phyloP scores from a whole-genome alignment of 2,888 invertebrate species.

The Plemyria rubiginata region DNA sequence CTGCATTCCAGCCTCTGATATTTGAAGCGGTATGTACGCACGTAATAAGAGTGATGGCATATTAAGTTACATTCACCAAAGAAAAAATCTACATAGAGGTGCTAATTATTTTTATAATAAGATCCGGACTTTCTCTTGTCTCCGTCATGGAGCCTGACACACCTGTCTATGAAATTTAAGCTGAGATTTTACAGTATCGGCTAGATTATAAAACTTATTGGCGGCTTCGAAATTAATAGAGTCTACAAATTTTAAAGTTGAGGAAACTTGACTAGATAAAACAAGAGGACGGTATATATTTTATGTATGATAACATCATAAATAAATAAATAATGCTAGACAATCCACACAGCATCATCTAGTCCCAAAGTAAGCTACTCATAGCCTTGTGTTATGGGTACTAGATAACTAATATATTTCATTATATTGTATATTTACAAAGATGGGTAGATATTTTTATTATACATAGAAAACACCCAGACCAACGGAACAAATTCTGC shows the following conservation, averaged over 20 bases:
- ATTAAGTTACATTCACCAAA: conserved; percentile 37
- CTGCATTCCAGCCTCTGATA: neutral
- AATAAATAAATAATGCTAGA: too few species aligned
- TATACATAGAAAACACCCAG: too few species aligned
- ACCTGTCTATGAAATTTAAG: conserved; percentile 3
- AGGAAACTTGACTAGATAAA: neutral
- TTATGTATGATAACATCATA: too few species aligned
- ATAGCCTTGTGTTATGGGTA: too few species aligned
- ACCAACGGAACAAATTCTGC: too few species aligned
- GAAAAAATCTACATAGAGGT: conserved; percentile 30
- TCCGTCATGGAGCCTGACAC: conserved; percentile 17
- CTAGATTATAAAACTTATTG: neutral
- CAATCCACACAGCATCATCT: too few species aligned
- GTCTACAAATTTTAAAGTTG: neutral
- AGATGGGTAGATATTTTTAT: too few species aligned
- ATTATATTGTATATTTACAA: too few species aligned
- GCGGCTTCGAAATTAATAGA: too few species aligned
- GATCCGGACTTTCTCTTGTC: conserved; percentile 43
- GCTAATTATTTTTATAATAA: conserved; percentile 42
- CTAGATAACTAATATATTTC: too few species aligned
- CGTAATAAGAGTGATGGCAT: conserved; percentile 17
- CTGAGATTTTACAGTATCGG: neutral
- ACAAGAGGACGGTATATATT: too few species aligned
- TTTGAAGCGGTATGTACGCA: neutral
- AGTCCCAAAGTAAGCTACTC: too few species aligned